Percentiles rank a stretch among this genome's conserved stretches.
Conservation (phyloP, 23 tunicate species). For the Trididemnum clinides region DNA sequence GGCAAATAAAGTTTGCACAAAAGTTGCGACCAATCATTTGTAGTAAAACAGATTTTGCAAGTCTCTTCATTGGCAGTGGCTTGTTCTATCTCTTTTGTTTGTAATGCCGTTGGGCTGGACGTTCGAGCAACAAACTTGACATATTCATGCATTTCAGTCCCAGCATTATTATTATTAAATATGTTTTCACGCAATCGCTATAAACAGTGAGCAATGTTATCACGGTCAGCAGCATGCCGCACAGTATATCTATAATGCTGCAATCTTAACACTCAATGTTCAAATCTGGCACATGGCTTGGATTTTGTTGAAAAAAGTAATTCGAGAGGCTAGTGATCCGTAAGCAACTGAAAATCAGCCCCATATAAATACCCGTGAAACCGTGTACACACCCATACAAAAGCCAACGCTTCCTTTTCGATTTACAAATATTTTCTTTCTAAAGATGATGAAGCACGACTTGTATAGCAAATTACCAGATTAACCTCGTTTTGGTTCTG, state of each 20-base stretch:
- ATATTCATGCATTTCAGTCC: not conserved
- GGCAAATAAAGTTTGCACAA: too few species aligned
- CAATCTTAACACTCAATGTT: slow-evolving; percentile 7
- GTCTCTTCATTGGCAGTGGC: not conserved
- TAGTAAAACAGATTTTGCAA: too few species aligned
- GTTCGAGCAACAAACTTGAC: not conserved
- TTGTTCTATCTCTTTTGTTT: not conserved
- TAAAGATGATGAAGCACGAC: not conserved
- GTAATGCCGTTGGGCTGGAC: not conserved
- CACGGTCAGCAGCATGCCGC: not conserved
- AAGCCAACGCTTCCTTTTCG: slow-evolving; percentile 11
- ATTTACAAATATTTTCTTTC: not conserved
- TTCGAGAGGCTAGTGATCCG: not conserved
- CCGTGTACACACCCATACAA: slow-evolving; percentile 4
- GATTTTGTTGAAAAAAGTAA: slow-evolving; percentile 3
- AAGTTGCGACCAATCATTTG: too few species aligned
- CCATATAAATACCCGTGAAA: slow-evolving; percentile 14
- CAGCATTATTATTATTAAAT: not conserved
- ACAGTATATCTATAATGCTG: not conserved
- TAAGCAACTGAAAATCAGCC: not conserved
- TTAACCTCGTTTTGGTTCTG: not conserved
- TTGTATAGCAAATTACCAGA: not conserved
- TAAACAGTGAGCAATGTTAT: slow-evolving; percentile 1
- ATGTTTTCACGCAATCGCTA: not conserved
- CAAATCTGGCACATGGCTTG: slow-evolving; percentile 1